Evolutionary conservation across 2,113 vertebrate species (phyloP).

Genomic region (Taxidea taxus): DNA sequence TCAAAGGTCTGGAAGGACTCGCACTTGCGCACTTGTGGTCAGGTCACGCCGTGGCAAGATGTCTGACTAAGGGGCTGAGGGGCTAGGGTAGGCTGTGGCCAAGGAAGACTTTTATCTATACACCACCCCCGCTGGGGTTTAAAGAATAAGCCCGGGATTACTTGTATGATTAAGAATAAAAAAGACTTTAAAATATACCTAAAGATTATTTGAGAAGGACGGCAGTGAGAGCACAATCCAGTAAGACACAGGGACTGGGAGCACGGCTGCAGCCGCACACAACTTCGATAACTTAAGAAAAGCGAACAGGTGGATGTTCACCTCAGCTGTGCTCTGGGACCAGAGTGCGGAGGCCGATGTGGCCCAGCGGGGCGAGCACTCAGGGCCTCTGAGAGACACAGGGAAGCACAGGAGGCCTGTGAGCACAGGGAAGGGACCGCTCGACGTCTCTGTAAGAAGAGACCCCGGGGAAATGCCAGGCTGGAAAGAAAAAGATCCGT

Average conservation of each 20-base stretch:
- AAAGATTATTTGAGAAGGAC: background rate
- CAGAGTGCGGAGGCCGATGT: fast-evolving
- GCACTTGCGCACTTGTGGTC: background rate
- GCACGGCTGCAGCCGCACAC: background rate
- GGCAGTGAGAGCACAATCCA: background rate
- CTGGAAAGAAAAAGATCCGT: background rate
- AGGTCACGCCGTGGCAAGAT: no score
- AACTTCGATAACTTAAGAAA: background rate
- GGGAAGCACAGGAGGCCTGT: background rate
- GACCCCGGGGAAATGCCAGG: background rate
- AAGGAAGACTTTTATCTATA: background rate
- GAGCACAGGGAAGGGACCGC: background rate
- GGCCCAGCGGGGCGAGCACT: background rate
- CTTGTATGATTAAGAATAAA: background rate
- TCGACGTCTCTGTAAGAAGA: background rate
- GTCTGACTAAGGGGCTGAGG: no score
- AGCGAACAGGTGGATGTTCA: background rate
- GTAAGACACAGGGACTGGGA: background rate
- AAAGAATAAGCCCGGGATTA: background rate
- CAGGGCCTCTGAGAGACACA: background rate
- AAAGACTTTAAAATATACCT: background rate
- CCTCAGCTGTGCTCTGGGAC: background rate
- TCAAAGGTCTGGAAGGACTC: background rate
- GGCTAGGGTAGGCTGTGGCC: background rate
- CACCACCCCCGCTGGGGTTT: background rate